Percentiles rank a stretch among this genome's conserved stretches.
Evolutionary conservation across 2,113 vertebrate species (phyloP).

Genomic region (Loxodonta africana): DNA sequence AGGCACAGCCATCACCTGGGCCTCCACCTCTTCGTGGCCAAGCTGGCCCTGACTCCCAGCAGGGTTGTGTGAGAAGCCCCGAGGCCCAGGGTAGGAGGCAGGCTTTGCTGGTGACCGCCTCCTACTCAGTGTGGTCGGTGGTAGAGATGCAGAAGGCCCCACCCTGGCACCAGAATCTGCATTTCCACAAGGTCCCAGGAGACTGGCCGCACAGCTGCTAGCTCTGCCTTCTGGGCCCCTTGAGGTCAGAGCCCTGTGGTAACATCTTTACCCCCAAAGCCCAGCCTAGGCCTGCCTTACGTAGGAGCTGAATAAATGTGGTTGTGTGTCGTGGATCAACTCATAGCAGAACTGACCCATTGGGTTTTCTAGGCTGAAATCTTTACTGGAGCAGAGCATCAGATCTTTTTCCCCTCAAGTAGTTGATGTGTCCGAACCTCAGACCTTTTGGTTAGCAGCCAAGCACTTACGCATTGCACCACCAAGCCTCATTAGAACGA

Average conservation of each 20-base stretch:
- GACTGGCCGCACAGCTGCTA: not conserved
- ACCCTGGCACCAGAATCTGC: not conserved
- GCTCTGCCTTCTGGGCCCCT: not conserved
- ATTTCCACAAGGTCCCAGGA: not conserved
- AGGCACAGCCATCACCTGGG: accelerated
- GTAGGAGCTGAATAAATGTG: not conserved
- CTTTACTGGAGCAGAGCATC: not conserved
- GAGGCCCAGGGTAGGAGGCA: not conserved
- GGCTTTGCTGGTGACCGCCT: not conserved
- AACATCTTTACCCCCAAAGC: not conserved
- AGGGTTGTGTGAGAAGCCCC: not conserved
- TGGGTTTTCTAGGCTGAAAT: not conserved
- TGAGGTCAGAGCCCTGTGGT: conserved; percentile 35
- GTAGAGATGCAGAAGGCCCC: not conserved
- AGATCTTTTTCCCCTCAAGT: not conserved
- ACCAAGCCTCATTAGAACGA: not conserved
- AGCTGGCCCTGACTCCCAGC: not conserved
- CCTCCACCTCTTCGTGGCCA: too few species aligned
- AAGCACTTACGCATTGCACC: not conserved
- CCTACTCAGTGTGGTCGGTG: accelerated
- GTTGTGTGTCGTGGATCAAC: too few species aligned
- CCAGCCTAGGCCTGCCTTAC: not conserved
- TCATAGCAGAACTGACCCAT: not conserved
- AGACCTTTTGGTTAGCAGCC: not conserved
- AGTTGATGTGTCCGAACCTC: not conserved